A percentile compares a stretch with the other conserved stretches of the same genome.
phyloP scores from a whole-genome alignment of 2,113 vertebrate genomes.

The Albula goreensis region DNA sequence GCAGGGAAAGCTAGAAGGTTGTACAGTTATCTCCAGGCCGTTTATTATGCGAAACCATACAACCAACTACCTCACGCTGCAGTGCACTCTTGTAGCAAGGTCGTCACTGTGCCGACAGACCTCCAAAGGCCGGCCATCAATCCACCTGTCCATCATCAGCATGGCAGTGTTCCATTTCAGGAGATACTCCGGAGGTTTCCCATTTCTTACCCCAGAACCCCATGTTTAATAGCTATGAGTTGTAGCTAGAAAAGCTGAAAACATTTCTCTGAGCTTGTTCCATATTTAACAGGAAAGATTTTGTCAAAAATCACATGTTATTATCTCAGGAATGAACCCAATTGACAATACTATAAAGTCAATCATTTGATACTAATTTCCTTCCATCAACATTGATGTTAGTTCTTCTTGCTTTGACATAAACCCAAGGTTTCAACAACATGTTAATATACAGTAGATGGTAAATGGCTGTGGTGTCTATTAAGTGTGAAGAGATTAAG shows the following conservation, averaged over 20 bases:
- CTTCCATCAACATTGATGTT: neutral
- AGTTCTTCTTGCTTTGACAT: neutral
- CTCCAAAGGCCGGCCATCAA: neutral
- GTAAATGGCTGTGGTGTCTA: neutral
- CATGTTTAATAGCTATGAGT: neutral
- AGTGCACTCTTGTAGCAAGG: slow-evolving; percentile 59
- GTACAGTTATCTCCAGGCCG: slow-evolving; percentile 81
- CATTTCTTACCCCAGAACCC: neutral
- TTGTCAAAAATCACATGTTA: neutral
- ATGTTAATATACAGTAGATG: neutral
- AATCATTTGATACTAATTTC: neutral
- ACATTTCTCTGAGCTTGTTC: neutral
- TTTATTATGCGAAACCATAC: slow-evolving; percentile 81
- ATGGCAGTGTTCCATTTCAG: neutral
- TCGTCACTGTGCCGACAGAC: slow-evolving; percentile 21
- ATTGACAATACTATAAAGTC: neutral
- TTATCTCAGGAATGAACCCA: neutral
- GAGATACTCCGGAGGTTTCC: neutral
- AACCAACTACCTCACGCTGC: slow-evolving; percentile 80
- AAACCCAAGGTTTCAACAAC: neutral
- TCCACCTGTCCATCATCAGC: neutral
- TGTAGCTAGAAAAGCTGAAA: neutral
- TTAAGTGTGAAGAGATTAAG: neutral
- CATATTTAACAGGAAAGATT: slow-evolving; percentile 1
- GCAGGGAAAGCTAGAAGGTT: slow-evolving; percentile 81